These are phyloP conservation scores for Galago senegalensis DNA, from an alignment of 2,797 vertebrate species.

Conservation along the genomic window DNA sequence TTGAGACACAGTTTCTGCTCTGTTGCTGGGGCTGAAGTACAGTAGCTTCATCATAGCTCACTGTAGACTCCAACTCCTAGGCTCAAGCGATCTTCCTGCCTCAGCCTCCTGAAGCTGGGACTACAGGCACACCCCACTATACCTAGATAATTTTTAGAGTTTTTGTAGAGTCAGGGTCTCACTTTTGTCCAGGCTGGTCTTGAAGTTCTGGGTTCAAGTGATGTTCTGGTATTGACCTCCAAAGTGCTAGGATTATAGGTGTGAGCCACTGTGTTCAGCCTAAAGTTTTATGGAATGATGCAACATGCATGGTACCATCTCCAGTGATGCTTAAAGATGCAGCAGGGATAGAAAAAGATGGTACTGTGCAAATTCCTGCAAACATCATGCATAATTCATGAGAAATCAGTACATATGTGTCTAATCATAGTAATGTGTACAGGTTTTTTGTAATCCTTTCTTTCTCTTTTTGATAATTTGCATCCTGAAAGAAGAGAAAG, in stretches of 20 bases:
- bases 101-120: not conserved
- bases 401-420: not conserved
- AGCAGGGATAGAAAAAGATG: not conserved
- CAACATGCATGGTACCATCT: not conserved
- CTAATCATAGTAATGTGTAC: not conserved
- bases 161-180: not conserved
- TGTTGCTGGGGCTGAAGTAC: not conserved
- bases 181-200: not conserved
- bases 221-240: not conserved
- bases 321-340: constrained; percentile 12
- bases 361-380: not conserved
- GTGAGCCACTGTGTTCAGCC: not conserved
- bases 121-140: not conserved
- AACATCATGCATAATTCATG: constrained; percentile 49
- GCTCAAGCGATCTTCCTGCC: not conserved
- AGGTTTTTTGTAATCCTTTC: not conserved
- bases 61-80: not conserved
- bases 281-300: constrained; percentile 51
- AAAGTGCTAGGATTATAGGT: not conserved
- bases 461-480: not conserved
- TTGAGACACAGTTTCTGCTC: not conserved
- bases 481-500: constrained; percentile 16
- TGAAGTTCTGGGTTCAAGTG: not conserved
- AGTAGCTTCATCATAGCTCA: not conserved
- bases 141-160: not conserved